These are phyloP conservation scores for Centrocercus urophasianus DNA, from an alignment of 2,113 vertebrate species.

Conservation along the genomic window DNA sequence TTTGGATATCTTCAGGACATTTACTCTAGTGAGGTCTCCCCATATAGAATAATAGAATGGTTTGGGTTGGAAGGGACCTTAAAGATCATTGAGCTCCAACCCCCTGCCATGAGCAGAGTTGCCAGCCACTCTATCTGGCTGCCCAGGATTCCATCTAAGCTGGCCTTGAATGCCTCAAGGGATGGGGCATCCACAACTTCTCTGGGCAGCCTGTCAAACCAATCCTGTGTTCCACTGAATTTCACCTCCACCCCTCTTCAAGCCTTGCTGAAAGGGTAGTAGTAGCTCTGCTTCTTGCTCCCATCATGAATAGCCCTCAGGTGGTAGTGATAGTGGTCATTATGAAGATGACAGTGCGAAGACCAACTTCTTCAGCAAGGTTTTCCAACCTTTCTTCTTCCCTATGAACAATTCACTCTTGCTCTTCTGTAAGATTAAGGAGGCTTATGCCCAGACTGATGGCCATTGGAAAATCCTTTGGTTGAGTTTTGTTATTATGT, in stretches of 20 bases:
- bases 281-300: neutral
- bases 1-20: no score
- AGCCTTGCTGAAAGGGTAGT: neutral
- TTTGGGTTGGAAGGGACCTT: no score
- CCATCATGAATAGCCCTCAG: neutral
- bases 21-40: neutral
- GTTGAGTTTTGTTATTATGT: neutral
- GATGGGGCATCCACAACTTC: no score
- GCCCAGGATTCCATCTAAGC: no score
- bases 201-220: no score
- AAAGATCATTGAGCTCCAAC: no score
- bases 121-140: no score
- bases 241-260: neutral
- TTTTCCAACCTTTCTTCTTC: neutral
- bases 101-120: no score
- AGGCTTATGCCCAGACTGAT: fast-evolving
- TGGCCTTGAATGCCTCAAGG: no score
- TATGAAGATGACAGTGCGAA: neutral
- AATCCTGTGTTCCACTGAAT: neutral
- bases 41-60: neutral
- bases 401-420: neutral
- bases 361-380: neutral
- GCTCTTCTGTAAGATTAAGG: neutral
- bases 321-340: neutral
- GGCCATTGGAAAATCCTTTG: neutral